Evolutionary conservation across 1,140 invertebrate species (phyloP), one percentile per base, ranked within the genome.

Genomic region (Drosophila serrata): DNA sequence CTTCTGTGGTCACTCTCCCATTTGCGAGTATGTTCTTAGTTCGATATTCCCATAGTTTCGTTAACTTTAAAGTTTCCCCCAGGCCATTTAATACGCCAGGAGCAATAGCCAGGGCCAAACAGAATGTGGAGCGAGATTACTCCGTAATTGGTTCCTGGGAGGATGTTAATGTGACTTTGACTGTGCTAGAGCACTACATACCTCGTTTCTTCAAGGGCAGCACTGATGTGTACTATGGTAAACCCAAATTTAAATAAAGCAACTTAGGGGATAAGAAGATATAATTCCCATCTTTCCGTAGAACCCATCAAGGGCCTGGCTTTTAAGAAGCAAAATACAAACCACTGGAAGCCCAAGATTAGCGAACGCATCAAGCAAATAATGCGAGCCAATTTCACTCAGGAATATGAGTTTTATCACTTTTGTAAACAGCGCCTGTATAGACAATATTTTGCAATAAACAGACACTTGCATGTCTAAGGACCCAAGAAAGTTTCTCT

Each of bases 1-100:
- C 93, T 98, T 98, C 93, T 98, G 97, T 82, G 97, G 97, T 6
- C 97, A 98, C 91, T 95, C 96, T 58, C 94, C 60, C 96, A 96
- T 95, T 95, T 95, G 96, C 97, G 93, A 95, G 96, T 95, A 85
- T 75, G 87, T 79, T n/a, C n/a, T n/a, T n/a, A 60, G 27, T 9
- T 55, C 42, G 6, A 22, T 11, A 7, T 56, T 17, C 35, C 4
- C 7, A 8, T 48, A 43, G n/a, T 29, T 31, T 24, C 4, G 11
- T 33, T 9, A 46, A 33, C 49, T 6, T 42, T 39, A 12, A 22
- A 29, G 57, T 55, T 77, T 48, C 63, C 42, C 57, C 5, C 17
- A 97, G 96, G 63, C 96, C 96, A 33, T 97, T 97, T 88, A 97
- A 97, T 85, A 96, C 96, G 0, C 93, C 95, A 17, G 96, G 95